Percentiles rank a stretch among this genome's conserved stretches.
phyloP scores from a whole-genome alignment of 1,140 invertebrate genomes.

The Rhopalosiphum padi region DNA sequence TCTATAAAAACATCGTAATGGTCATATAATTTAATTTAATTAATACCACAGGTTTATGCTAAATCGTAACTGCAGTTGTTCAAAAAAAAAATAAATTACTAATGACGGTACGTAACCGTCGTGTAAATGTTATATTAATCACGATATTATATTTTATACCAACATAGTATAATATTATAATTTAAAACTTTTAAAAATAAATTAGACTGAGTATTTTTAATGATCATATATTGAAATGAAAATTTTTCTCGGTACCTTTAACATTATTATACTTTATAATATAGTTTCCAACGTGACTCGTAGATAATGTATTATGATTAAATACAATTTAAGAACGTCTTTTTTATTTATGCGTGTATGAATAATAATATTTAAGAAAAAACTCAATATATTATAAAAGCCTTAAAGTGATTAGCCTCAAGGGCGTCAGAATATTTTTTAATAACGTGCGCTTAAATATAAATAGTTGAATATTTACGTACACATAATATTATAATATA shows the following conservation, averaged over 20 bases:
- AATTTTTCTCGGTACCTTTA: not conserved
- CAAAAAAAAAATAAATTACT: not conserved
- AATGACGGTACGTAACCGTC: not conserved
- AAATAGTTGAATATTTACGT: not conserved
- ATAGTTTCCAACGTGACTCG: not conserved
- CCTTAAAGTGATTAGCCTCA: not conserved
- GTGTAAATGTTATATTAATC: constrained; percentile 5
- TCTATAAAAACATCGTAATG: not conserved
- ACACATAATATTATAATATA: not conserved
- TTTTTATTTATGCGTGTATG: not conserved
- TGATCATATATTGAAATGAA: not conserved
- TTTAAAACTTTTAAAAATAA: not conserved
- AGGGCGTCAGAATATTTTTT: constrained; percentile 4
- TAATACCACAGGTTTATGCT: not conserved
- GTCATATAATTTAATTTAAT: not conserved
- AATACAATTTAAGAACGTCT: not conserved
- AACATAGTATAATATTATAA: not conserved
- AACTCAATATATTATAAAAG: not conserved
- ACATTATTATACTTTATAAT: not conserved
- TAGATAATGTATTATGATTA: not conserved
- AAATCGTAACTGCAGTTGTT: not conserved
- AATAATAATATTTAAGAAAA: not conserved
- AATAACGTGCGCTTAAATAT: not conserved
- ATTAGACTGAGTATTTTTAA: not conserved
- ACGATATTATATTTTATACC: not conserved